These are phyloP conservation scores for Teleogryllus occipitalis DNA, from an alignment of 1,140 invertebrate genomes.

Conservation along the genomic window DNA sequence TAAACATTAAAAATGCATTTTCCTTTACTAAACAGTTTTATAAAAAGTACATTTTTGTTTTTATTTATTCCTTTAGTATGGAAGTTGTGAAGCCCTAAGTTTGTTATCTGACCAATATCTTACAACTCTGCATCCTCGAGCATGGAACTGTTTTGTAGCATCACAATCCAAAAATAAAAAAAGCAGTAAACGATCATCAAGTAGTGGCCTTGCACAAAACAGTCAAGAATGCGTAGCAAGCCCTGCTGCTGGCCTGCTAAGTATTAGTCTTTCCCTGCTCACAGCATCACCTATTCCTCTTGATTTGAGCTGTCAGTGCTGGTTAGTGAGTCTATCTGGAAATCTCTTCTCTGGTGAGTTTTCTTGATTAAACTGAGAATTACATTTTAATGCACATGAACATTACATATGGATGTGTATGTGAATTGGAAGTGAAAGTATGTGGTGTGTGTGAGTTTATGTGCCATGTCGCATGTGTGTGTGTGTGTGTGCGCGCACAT, in stretches of 20 bases:
- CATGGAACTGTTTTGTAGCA: slow-evolving; percentile 40
- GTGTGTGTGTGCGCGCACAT: too few species aligned
- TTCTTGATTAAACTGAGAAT: not conserved
- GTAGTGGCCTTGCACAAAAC: not conserved
- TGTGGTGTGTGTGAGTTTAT: too few species aligned
- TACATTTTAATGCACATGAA: too few species aligned
- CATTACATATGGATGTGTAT: too few species aligned
- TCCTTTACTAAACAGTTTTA: not conserved
- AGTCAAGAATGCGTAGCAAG: slow-evolving; percentile 11
- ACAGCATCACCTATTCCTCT: slow-evolving; percentile 48
- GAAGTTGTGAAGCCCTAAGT: slow-evolving; percentile 45
- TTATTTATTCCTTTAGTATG: slow-evolving; percentile 33
- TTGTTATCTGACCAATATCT: slow-evolving; percentile 39
- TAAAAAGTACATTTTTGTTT: not conserved
- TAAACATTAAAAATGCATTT: not conserved
- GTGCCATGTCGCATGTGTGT: too few species aligned
- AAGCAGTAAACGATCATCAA: not conserved
- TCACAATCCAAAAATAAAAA: not conserved
- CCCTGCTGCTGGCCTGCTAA: slow-evolving; percentile 20
- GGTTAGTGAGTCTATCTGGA: slow-evolving; percentile 50
- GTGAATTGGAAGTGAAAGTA: too few species aligned
- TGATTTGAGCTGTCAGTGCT: slow-evolving; percentile 54
- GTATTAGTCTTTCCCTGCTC: slow-evolving; percentile 34
- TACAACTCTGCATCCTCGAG: slow-evolving; percentile 40
- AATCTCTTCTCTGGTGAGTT: slow-evolving; percentile 53